Conservation (phyloP, 2,888 invertebrate genomes). For the Trichacis sp. region DNA sequence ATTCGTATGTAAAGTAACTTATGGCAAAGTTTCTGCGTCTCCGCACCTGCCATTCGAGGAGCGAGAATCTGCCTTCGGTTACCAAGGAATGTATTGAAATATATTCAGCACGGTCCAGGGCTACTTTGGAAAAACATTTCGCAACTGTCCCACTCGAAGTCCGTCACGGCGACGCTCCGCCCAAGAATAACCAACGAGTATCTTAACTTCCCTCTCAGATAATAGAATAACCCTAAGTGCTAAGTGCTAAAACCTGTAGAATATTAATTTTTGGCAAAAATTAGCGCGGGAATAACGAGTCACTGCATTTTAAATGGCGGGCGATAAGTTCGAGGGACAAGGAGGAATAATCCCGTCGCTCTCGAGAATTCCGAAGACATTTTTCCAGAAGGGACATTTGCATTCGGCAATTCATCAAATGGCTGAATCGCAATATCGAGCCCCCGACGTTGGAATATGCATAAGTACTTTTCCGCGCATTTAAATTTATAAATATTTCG, state of each 20-base stretch:
- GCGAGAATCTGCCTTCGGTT: conserved; percentile 19
- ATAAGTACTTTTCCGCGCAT: neutral
- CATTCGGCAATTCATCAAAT: neutral
- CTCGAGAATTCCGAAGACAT: neutral
- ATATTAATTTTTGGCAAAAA: conserved; percentile 34
- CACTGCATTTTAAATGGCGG: neutral
- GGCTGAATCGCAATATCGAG: neutral
- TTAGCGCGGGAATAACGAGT: conserved; percentile 13
- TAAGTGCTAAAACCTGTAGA: conserved; percentile 42
- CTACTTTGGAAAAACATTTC: conserved; percentile 49
- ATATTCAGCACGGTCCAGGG: conserved; percentile 47
- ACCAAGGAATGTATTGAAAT: conserved; percentile 48
- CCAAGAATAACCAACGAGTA: conserved; percentile 38
- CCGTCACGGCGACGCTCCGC: conserved; percentile 4
- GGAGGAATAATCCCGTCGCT: neutral
- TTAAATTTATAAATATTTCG: neutral
- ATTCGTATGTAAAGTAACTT: conserved; percentile 48
- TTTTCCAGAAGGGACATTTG: neutral
- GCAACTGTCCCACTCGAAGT: conserved; percentile 37
- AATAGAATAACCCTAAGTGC: conserved; percentile 22
- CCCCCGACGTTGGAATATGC: neutral
- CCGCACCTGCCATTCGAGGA: conserved; percentile 36
- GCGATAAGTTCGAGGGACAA: neutral
- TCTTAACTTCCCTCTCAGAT: too few species aligned
- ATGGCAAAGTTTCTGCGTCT: conserved; percentile 45